A percentile compares a stretch with the other conserved stretches of the same genome.
phyloP scores from a whole-genome alignment of 2,888 invertebrate genomes.

The Diloba caeruleocephala region DNA sequence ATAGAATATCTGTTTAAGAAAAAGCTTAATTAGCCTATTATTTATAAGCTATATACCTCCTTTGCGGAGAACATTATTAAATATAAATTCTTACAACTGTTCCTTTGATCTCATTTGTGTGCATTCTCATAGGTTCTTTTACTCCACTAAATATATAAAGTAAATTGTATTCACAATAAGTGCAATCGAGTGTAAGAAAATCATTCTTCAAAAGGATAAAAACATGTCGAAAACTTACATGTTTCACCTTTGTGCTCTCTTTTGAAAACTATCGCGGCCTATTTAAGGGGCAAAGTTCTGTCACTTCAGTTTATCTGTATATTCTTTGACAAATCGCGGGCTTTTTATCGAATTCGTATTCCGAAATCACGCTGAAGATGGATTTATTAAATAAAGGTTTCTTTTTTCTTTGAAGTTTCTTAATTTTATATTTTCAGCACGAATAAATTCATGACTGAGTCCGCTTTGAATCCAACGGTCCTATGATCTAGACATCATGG shows the following conservation, averaged over 20 bases:
- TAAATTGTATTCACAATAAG: conserved; percentile 33
- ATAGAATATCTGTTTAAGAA: no score
- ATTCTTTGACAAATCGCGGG: background rate
- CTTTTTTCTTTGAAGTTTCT: no score
- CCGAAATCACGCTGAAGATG: background rate
- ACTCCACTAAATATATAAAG: conserved; percentile 22
- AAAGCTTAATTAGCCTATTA: no score
- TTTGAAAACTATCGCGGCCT: conserved; percentile 13
- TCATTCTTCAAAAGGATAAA: conserved; percentile 9
- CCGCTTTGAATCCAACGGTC: no score
- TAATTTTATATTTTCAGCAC: no score
- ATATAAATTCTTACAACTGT: no score
- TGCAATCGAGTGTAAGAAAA: conserved; percentile 12
- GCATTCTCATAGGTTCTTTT: conserved; percentile 8
- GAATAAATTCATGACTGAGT: no score
- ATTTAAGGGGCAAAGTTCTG: background rate
- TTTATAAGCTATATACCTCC: no score
- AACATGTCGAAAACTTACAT: conserved; percentile 5
- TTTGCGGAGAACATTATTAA: no score
- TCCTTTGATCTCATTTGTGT: background rate
- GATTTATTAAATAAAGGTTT: no score
- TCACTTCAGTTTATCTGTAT: background rate
- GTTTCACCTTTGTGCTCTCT: background rate
- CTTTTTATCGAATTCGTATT: background rate
- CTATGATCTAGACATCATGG: no score